Conservation (phyloP, 2,797 vertebrate species). For the Garrulus glandarius region DNA sequence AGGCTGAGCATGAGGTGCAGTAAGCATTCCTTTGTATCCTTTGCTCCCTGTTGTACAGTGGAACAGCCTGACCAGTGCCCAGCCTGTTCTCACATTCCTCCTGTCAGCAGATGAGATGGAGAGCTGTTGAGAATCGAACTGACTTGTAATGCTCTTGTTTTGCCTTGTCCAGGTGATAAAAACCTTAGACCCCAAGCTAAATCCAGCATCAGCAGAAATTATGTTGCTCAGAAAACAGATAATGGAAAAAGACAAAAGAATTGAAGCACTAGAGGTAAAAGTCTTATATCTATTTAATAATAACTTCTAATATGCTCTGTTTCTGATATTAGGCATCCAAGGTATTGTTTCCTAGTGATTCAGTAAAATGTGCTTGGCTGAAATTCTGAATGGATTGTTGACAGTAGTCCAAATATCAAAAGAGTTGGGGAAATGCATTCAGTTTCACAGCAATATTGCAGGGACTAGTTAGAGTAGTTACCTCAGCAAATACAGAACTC, state of each 20-base stretch:
- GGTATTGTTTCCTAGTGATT: neutral
- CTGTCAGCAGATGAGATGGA: neutral
- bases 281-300: neutral
- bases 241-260: conserved; percentile 88
- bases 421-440: neutral
- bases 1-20: neutral
- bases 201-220: conserved; percentile 96
- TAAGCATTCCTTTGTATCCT: neutral
- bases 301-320: neutral
- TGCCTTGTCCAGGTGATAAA: conserved; percentile 86
- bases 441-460: neutral
- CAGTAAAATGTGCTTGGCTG: neutral
- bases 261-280: conserved; percentile 88
- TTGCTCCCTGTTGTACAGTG: neutral
- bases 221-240: conserved; percentile 89
- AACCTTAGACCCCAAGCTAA: conserved; percentile 94
- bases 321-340: neutral
- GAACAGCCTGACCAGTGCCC: neutral
- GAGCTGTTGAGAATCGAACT: neutral
- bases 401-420: neutral
- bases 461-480: neutral
- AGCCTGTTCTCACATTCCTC: neutral
- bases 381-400: neutral
- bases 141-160: neutral
- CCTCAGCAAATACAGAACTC: neutral